phyloP scores from a whole-genome alignment of 2,888 invertebrate genomes.

The Tridacna gigas region DNA sequence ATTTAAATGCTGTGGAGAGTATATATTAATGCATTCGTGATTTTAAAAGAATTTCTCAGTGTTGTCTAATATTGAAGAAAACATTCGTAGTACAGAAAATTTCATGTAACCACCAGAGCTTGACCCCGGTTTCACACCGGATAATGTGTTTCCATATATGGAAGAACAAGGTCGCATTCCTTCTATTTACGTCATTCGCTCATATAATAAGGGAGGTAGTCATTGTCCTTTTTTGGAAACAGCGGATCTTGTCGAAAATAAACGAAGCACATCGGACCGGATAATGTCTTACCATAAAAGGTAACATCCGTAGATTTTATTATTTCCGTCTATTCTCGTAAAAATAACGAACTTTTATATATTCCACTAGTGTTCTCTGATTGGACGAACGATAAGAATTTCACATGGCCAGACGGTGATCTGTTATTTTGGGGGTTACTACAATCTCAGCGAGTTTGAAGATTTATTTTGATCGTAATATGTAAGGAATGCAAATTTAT shows the following conservation, averaged over 20 bases:
- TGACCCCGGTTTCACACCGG: constrained; percentile 53
- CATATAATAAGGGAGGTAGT: constrained; percentile 47
- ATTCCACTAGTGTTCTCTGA: constrained; percentile 20
- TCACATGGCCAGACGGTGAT: constrained; percentile 18
- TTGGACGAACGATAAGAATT: constrained; percentile 23
- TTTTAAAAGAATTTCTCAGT: constrained; percentile 6
- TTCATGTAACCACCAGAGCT: background rate
- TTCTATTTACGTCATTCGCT: constrained; percentile 67
- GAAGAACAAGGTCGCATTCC: constrained; percentile 74
- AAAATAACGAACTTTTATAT: constrained; percentile 13
- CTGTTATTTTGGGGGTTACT: constrained; percentile 16
- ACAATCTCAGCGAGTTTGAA: background rate
- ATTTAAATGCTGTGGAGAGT: constrained; percentile 29
- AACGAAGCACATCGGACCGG: constrained; percentile 61
- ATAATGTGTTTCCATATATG: constrained; percentile 78
- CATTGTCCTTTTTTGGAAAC: constrained; percentile 67
- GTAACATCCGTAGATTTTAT: constrained; percentile 59
- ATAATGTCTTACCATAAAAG: constrained; percentile 51
- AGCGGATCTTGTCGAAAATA: constrained; percentile 59
- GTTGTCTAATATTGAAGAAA: constrained; percentile 51
- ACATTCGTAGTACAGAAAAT: constrained; percentile 65
- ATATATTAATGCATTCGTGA: constrained; percentile 26
- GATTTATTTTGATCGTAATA: background rate
- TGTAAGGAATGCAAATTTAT: background rate
- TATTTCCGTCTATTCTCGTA: constrained; percentile 14